Conservation (phyloP, 2,797 vertebrate species). For the Periparus ater region DNA sequence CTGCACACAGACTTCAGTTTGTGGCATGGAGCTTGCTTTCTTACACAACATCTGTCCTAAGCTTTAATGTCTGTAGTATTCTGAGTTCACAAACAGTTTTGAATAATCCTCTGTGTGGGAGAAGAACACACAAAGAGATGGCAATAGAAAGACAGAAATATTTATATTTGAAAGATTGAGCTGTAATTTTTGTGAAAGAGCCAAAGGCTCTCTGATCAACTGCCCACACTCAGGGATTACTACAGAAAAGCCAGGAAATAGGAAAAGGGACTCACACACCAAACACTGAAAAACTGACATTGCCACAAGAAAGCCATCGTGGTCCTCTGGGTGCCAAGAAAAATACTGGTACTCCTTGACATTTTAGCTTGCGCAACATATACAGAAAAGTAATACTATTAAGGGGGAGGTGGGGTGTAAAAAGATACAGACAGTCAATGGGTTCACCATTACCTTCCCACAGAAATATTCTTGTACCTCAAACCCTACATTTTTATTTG, state of each 20-base stretch:
- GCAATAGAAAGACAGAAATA: background rate
- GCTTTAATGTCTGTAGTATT: background rate
- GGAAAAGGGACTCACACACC: background rate
- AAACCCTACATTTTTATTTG: background rate
- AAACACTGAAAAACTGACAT: background rate
- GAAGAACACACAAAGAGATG: background rate
- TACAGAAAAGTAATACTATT: background rate
- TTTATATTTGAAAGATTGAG: background rate
- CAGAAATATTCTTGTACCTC: background rate
- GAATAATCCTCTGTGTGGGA: background rate
- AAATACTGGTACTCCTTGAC: background rate
- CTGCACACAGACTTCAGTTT: background rate
- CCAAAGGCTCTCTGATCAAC: background rate
- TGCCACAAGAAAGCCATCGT: background rate
- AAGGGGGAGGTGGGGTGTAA: too few relatives aligned
- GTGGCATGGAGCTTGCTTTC: background rate
- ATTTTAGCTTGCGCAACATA: background rate
- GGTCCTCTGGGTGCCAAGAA: background rate
- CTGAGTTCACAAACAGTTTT: background rate
- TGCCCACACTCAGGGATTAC: background rate
- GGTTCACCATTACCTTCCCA: background rate
- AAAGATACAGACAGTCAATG: background rate
- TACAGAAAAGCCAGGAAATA: background rate
- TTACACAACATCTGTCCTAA: constrained; percentile 7
- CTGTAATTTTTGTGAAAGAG: background rate